Base-by-base conservation (phyloP, 2,888 invertebrate species). In the Ectemnius lituratus region DNA sequence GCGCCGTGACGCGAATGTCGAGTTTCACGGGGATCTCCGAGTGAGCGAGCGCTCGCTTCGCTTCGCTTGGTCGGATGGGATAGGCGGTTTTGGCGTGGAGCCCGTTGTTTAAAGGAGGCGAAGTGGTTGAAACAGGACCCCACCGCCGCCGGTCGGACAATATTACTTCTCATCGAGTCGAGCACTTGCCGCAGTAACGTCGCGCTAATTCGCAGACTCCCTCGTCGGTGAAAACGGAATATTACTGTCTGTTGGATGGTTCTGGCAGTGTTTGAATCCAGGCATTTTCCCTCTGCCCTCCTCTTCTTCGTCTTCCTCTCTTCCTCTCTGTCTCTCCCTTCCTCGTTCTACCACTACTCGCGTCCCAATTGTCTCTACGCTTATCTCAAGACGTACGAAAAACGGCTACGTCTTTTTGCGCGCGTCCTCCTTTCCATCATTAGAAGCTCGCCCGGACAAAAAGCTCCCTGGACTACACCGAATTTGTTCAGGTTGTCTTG, bases 131-230 rank as follows among this genome's bases (percentile, higher is more conserved):
- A 83, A 75, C 72, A 78, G 73, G 74, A 75, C 73, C 62, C 67
- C 60, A 37, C 37, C 37, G 18, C 56, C 61, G 58, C 57, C 56
- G 23, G 72, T 79, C 75, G 75, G 83, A 82, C 83, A 76, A 81
- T 82, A 82, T 82, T 82, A 82, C 83, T 81, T 76, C 69, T 70
- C 76, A 81, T 82, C 67, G 67, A 73, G 79, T 76, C 79, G 76
- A 83, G 80, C 67, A 67, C 75, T 78, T 62, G 67, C 70, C n/a
- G 69, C 46, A 60, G 69, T 80, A 82, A 82, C 73, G 80, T 80
- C 72, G 64, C 73, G 70, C 69, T 82, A 82, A 82, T 82, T 83
- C 78, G 73, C 66, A 62, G 68, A 63, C 73, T 61, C 72, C 58
- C 62, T 69, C 66, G 61, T 62, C 66, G 56, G 57, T 57, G 65